Conservation (phyloP, 2,797 vertebrate species). For the Coilia nasus region DNA sequence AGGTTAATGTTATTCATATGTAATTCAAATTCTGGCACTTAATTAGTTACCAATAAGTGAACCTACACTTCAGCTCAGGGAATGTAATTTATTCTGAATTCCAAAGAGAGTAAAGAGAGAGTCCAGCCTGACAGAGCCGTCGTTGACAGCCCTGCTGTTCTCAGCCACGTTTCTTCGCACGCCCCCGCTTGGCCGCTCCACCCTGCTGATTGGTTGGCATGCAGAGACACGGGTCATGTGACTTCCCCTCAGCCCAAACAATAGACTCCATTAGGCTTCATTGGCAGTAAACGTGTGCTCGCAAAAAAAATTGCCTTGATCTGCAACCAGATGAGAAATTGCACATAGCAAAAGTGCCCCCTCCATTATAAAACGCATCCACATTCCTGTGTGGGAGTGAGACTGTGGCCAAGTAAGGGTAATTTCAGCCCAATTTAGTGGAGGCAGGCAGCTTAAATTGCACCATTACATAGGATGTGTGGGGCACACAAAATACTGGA, state of each 20-base stretch:
- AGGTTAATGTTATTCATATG: background rate
- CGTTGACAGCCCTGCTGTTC: conserved; percentile 3
- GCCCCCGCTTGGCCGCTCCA: background rate
- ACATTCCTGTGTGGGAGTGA: background rate
- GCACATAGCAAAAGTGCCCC: background rate
- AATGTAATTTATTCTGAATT: conserved; percentile 24
- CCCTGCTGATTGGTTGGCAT: background rate
- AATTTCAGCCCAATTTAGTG: conserved; percentile 11
- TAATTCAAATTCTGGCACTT: background rate
- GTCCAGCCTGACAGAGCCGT: background rate
- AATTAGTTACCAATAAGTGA: background rate
- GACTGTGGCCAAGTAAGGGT: background rate
- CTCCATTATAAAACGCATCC: background rate
- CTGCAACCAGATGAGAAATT: background rate
- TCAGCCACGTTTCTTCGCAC: background rate
- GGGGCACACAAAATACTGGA: background rate
- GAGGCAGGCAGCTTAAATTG: background rate
- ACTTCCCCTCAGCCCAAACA: conserved; percentile 24
- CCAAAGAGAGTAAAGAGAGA: background rate
- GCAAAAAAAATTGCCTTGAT: background rate
- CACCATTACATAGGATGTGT: background rate
- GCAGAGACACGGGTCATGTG: conserved; percentile 24
- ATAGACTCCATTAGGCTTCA: conserved; percentile 8
- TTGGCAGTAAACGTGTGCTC: background rate
- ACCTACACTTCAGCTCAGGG: background rate